Conservation (phyloP, 1,140 invertebrate species). For the Pogonomyrmex californicus region DNA sequence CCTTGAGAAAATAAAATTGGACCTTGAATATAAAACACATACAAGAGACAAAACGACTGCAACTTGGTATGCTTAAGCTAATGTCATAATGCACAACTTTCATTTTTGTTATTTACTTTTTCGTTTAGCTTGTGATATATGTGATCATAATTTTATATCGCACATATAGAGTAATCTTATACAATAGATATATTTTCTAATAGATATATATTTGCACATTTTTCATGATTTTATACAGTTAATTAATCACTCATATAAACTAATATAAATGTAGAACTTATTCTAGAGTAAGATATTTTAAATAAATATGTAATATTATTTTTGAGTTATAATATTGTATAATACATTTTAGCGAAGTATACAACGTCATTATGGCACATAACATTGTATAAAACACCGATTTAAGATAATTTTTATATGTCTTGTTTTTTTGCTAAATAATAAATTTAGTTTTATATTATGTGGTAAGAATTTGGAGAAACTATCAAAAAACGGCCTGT, state of each 20-base stretch:
- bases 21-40: background rate
- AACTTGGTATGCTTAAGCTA: background rate
- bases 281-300: constrained; percentile 2
- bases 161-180: constrained; percentile 54
- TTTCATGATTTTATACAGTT: constrained; percentile 39
- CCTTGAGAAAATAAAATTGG: no score
- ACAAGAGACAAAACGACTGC: constrained; percentile 19
- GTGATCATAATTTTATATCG: constrained; percentile 31
- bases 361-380: background rate
- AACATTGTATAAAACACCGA: constrained; percentile 13
- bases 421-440: constrained; percentile 1
- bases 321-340: no score
- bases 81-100: constrained; percentile 63
- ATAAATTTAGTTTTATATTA: constrained; percentile 12
- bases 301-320: no score
- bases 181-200: constrained; percentile 43
- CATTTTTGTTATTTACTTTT: constrained; percentile 42
- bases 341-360: background rate
- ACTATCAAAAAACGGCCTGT: constrained; percentile 22
- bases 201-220: constrained; percentile 10
- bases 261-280: constrained; percentile 20
- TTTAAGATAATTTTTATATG: constrained; percentile 34
- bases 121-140: constrained; percentile 37
- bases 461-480: constrained; percentile 20
- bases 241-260: constrained; percentile 16